Evolutionary conservation across 2,113 vertebrate species (phyloP).

Genomic region (Spea bombifrons): DNA sequence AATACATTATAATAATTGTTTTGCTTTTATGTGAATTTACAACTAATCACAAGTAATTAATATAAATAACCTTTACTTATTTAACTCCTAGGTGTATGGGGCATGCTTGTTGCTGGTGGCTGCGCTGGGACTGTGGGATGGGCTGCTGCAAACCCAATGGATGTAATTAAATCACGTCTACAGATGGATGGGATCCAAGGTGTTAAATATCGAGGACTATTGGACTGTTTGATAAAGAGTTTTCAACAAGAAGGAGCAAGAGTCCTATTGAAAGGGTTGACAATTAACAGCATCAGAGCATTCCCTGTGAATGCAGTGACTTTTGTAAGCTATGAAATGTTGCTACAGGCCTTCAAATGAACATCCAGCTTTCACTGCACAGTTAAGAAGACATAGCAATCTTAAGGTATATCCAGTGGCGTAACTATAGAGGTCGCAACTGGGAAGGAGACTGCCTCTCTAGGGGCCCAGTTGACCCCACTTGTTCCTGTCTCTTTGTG

Average conservation of each 20-base stretch:
- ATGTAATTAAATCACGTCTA: constrained; percentile 76
- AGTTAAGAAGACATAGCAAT: too few species aligned
- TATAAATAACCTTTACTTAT: background rate
- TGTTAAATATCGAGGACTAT: constrained; percentile 62
- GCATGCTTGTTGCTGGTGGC: constrained; percentile 71
- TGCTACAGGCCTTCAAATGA: constrained; percentile 61
- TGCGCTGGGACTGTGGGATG: constrained; percentile 71
- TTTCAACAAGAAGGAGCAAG: constrained; percentile 64
- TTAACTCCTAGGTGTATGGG: constrained; percentile 57
- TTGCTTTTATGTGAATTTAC: too few species aligned
- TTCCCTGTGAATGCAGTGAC: constrained; percentile 79
- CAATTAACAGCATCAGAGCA: constrained; percentile 73
- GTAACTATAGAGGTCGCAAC: too few species aligned
- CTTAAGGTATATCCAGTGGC: too few species aligned
- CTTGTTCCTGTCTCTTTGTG: too few species aligned
- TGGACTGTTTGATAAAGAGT: constrained; percentile 72
- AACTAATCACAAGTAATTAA: too few species aligned
- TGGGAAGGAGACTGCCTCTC: too few species aligned
- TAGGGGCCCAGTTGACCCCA: too few species aligned
- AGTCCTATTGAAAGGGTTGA: constrained; percentile 73
- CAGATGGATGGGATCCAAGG: constrained; percentile 72
- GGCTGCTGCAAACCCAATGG: constrained; percentile 74
- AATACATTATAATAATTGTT: too few species aligned
- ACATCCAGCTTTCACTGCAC: too few species aligned
- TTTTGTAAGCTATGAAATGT: constrained; percentile 75